Percentiles rank a stretch among this genome's conserved stretches.
These are phyloP conservation scores for Ciconia stormi DNA, from an alignment of 2,113 vertebrate genomes.

Conservation along the genomic window DNA sequence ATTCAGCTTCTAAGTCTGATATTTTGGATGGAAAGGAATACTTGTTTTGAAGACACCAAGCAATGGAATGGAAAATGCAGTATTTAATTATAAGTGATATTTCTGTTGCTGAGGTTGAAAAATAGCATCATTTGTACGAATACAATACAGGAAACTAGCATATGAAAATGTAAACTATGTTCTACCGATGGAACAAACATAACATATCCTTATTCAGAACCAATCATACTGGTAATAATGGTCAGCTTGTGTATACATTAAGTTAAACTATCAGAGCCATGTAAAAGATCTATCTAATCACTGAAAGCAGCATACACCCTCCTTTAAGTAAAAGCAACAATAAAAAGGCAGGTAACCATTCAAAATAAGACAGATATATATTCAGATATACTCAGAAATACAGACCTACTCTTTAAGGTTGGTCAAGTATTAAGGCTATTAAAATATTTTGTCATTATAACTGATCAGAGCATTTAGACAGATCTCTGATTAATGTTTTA, in stretches of 20 bases:
- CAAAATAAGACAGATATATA: not conserved
- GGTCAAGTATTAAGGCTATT: not conserved
- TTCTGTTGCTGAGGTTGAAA: not conserved
- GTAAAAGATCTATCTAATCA: not conserved
- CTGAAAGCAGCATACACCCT: not conserved
- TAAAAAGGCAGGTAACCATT: not conserved
- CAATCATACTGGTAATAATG: not conserved
- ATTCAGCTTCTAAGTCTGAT: not conserved
- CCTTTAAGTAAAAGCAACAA: not conserved
- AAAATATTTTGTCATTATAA: slow-evolving; percentile 37
- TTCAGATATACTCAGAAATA: not conserved
- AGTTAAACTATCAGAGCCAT: not conserved
- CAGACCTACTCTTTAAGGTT: not conserved
- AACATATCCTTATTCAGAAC: not conserved
- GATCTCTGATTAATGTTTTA: slow-evolving; percentile 27
- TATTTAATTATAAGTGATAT: not conserved
- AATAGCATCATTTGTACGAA: not conserved
- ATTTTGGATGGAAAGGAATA: not conserved
- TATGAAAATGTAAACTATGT: not conserved
- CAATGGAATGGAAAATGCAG: not conserved
- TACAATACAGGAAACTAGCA: not conserved
- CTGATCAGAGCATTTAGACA: slow-evolving; percentile 8
- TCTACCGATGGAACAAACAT: not conserved
- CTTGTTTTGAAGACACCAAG: not conserved
- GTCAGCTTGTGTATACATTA: not conserved